A percentile compares a stretch with the other conserved stretches of the same genome.
These are phyloP conservation scores for Ranitomeya imitator DNA, from an alignment of 2,113 vertebrate genomes.

Conservation along the genomic window DNA sequence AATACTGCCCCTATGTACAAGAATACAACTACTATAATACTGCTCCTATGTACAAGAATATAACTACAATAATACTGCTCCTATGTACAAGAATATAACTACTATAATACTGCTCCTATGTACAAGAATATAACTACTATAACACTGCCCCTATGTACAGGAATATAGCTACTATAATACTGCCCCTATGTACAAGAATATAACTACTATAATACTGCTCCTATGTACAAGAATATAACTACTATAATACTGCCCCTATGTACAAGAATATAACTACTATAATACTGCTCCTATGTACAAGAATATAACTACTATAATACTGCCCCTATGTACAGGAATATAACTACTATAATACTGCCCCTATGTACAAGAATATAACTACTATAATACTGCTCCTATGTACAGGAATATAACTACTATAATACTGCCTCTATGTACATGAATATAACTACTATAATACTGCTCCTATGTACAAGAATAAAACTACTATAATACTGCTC, in stretches of 20 bases:
- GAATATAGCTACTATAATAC: slow-evolving; percentile 1
- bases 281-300: no score
- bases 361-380: slow-evolving; percentile 3
- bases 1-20: neutral
- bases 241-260: no score
- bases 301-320: neutral
- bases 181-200: neutral
- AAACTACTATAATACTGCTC: neutral
- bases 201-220: neutral
- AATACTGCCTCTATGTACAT: neutral
- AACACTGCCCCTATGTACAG: neutral
- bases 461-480: neutral
- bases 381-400: neutral
- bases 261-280: no score
- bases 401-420: neutral
- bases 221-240: no score
- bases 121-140: neutral
- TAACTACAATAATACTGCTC: neutral
- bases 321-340: neutral
- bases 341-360: neutral
- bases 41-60: neutral
- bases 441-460: neutral
- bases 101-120: no score
- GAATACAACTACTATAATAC: slow-evolving; percentile 2
- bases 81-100: neutral